Base-by-base conservation (phyloP, 2,113 vertebrate species). In the Rhombomys opimus region DNA sequence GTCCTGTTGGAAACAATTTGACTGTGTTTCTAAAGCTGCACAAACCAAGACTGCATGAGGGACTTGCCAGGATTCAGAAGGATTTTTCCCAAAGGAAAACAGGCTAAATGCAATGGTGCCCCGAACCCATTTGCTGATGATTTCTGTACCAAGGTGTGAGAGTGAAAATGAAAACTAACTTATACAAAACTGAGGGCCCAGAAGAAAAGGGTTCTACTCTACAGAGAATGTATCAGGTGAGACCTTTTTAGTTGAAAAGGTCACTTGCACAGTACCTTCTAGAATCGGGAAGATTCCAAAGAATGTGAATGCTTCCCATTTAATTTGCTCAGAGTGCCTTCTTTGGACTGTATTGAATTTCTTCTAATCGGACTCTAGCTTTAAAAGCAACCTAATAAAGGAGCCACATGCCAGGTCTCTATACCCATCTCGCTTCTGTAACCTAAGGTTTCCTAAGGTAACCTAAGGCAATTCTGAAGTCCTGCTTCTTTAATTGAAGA, bases 401-500 rank as follows among this genome's bases (percentile, higher is more conserved):
- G 76, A 54, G 38, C 57, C 8, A 89, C 52, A 73, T 11, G 7
- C 25, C 72, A 32, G 7, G 6, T 61, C 57, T 93, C 75, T 30
- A 35, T 4, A 59, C 5, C 35, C 18, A 52, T 65, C 30, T 90
- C 5, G 50, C 70, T 85, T 57, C 87, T 46, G 46, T 46, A 46
- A 46, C 46, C 46, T 46, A 46, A 46, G 46, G 46, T 46, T 46
- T 46, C 46, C 46, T 46, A 46, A 46, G 46, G 41, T 57, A 89
- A 50, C 46, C 52, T 82, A 65, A 6, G 23, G 46, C 11, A 87
- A 41, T 90, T 92, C 20, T 84, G 72, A 90, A 85, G 32, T 63
- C 23, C 59, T 61, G 7, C 52, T 94, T 95, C 75, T 46, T 82
- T 89, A 27, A 23, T 46, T 96, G 89, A 93, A 91, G 41, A 20